A percentile compares a stretch with the other conserved stretches of the same genome.
Conservation (phyloP, 2,888 invertebrate genomes). For the Archips xylosteana region DNA sequence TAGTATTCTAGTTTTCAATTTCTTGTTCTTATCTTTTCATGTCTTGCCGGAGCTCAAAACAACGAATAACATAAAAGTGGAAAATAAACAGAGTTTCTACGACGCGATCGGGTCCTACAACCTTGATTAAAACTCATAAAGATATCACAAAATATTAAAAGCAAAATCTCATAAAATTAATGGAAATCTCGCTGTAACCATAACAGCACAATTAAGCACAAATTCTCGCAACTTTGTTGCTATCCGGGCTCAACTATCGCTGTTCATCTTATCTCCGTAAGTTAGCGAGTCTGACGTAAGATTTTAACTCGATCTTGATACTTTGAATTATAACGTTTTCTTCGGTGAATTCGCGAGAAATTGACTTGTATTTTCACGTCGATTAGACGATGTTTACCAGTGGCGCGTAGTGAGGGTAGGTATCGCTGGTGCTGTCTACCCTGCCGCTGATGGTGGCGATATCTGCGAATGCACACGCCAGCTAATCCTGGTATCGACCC, state of each 20-base stretch:
- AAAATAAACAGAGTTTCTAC: neutral
- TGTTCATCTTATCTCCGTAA: slow-evolving; percentile 23
- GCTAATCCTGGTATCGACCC: too few species aligned
- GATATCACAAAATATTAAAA: neutral
- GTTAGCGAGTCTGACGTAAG: slow-evolving; percentile 6
- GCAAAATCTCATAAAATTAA: slow-evolving; percentile 11
- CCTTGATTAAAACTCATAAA: neutral
- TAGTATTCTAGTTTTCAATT: too few species aligned
- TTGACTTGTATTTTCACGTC: too few species aligned
- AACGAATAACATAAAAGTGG: too few species aligned
- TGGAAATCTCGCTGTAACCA: slow-evolving; percentile 8
- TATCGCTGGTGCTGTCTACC: too few species aligned
- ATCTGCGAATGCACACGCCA: too few species aligned
- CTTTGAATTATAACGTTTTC: neutral
- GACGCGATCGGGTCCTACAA: neutral
- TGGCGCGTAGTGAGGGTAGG: too few species aligned
- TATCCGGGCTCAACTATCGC: slow-evolving; percentile 23
- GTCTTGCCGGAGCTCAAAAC: neutral
- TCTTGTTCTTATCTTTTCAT: too few species aligned
- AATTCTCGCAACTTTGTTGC: slow-evolving; percentile 25
- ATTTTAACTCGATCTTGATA: slow-evolving; percentile 21
- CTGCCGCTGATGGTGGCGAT: too few species aligned
- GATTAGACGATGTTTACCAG: too few species aligned
- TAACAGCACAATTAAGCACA: slow-evolving; percentile 14
- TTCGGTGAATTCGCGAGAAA: neutral